These are phyloP conservation scores for Echinometra lucunter DNA, from an alignment of 53 echinoderm and acorn worm genomes.

Conservation along the genomic window DNA sequence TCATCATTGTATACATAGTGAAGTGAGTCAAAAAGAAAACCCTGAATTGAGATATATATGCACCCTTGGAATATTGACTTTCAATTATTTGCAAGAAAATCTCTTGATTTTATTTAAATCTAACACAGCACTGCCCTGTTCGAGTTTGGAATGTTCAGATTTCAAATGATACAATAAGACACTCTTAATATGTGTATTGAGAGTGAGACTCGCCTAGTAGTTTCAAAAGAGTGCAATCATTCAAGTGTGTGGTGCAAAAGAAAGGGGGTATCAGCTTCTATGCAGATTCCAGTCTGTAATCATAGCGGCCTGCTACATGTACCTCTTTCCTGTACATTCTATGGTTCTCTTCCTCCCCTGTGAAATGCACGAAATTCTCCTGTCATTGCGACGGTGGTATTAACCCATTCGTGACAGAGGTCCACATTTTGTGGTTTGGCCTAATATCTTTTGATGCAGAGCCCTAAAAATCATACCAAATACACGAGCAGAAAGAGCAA, in stretches of 20 bases:
- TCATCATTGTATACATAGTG: background rate
- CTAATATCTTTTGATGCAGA: too few species aligned
- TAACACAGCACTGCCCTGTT: too few species aligned
- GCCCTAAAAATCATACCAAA: too few species aligned
- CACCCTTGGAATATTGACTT: background rate
- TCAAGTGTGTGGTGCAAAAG: background rate
- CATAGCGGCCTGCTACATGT: too few species aligned
- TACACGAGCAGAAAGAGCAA: too few species aligned
- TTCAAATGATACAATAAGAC: background rate
- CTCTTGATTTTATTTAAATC: too few species aligned
- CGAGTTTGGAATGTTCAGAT: background rate
- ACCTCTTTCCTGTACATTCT: too few species aligned
- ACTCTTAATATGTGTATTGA: background rate
- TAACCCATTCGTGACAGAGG: too few species aligned
- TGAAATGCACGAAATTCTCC: too few species aligned
- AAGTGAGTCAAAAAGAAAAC: background rate
- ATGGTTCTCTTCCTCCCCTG: too few species aligned
- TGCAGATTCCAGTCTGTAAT: background rate
- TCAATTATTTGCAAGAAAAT: background rate
- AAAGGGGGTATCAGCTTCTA: background rate
- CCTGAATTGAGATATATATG: background rate
- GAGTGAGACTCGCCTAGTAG: background rate
- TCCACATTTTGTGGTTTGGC: too few species aligned
- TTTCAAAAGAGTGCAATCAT: background rate
- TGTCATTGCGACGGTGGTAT: too few species aligned